Evolutionary conservation across 1,140 invertebrate genomes (phyloP).

Genomic region (Elymnias hypermnestra): DNA sequence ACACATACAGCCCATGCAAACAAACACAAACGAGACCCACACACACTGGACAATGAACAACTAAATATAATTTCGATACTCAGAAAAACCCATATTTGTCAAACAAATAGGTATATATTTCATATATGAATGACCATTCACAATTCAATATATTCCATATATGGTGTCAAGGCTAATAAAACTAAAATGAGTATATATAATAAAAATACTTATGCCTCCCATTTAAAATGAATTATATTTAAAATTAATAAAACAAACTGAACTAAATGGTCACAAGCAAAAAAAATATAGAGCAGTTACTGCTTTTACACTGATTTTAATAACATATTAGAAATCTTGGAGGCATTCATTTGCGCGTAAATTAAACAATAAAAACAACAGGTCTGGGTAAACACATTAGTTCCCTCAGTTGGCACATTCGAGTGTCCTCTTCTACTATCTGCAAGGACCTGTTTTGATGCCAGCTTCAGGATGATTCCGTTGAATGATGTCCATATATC

Average conservation of each 20-base stretch:
- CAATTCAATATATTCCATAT: too few species aligned
- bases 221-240: slow-evolving; percentile 60
- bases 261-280: slow-evolving; percentile 61
- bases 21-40: too few species aligned
- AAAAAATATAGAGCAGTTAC: slow-evolving; percentile 49
- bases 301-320: slow-evolving; percentile 46
- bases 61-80: too few species aligned
- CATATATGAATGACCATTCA: too few species aligned
- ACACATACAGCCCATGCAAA: too few species aligned
- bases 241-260: slow-evolving; percentile 65
- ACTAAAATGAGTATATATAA: too few species aligned
- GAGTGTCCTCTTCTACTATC: slow-evolving; percentile 49
- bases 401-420: slow-evolving; percentile 57
- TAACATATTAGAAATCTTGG: slow-evolving; percentile 35
- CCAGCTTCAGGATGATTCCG: slow-evolving; percentile 64
- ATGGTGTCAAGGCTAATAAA: too few species aligned
- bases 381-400: slow-evolving; percentile 46
- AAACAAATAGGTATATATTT: too few species aligned
- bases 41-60: too few species aligned
- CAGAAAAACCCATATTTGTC: too few species aligned
- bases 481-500: slow-evolving; percentile 65
- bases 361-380: slow-evolving; percentile 51
- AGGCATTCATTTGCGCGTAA: slow-evolving; percentile 46
- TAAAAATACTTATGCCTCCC: slow-evolving; percentile 9
- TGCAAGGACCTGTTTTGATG: slow-evolving; percentile 46